Evolutionary conservation across 2,888 invertebrate genomes (phyloP), one percentile per base, ranked within the genome.

Genomic region (Ecdyonurus torrentis): DNA sequence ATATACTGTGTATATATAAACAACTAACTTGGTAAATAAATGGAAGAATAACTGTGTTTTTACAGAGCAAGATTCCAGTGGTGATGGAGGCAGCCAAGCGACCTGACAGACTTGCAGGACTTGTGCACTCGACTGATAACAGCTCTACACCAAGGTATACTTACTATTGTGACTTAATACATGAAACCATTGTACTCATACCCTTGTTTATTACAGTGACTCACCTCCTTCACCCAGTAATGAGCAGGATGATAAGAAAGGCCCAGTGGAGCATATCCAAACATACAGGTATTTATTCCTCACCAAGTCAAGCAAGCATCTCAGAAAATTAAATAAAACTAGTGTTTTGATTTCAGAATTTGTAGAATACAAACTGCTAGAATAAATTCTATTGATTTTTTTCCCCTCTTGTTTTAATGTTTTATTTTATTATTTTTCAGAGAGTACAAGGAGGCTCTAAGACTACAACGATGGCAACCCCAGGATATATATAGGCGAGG

Each of bases 361-460:
- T n/a, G n/a, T n/a, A n/a, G n/a, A n/a, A n/a, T n/a, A n/a, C n/a
- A n/a, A n/a, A n/a, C n/a, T n/a, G n/a, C n/a, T n/a, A n/a, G n/a
- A n/a, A n/a, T n/a, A n/a, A n/a, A n/a, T n/a, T n/a, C n/a, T n/a
- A n/a, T n/a, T n/a, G n/a, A n/a, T n/a, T n/a, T n/a, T n/a, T n/a
- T n/a, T n/a, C n/a, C n/a, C n/a, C n/a, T n/a, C n/a, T n/a, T n/a
- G n/a, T n/a, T n/a, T n/a, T n/a, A n/a, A n/a, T n/a, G n/a, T n/a
- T n/a, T n/a, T n/a, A n/a, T n/a, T n/a, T n/a, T n/a, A n/a, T n/a
- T n/a, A n/a, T n/a, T n/a, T n/a, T n/a, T n/a, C 77, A 83, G 90
- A 76, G 91, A 91, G 79, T 91, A 91, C 78, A 91, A 91, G 79
- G 91, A 91, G 81, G 91, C 91, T 64, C 75, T 91, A 72, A 86